Evolutionary conservation across 2,113 vertebrate species (phyloP).

Genomic region (Crotalus viridis): DNA sequence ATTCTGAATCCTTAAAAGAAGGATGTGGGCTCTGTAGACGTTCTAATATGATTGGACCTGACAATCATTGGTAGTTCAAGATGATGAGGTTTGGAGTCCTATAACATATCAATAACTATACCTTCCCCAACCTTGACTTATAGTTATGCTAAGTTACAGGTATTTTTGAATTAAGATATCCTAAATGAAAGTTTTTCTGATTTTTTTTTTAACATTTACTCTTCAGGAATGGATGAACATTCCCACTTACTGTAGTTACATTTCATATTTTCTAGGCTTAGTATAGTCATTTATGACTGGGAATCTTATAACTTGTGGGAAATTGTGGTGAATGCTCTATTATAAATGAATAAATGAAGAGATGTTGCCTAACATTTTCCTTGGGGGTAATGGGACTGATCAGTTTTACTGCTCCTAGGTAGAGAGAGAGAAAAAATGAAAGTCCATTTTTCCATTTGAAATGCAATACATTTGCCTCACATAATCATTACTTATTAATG

Average conservation of each 20-base stretch:
- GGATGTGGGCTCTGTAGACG: neutral
- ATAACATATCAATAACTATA: neutral
- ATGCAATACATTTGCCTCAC: neutral
- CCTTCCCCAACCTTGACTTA: neutral
- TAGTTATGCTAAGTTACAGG: neutral
- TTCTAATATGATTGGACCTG: neutral
- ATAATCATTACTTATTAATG: conserved; percentile 39
- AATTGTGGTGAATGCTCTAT: conserved; percentile 41
- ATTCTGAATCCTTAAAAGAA: neutral
- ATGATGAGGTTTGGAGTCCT: no score
- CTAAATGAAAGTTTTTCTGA: neutral
- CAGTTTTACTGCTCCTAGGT: neutral
- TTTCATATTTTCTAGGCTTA: neutral
- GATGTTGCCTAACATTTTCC: conserved; percentile 48
- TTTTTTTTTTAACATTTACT: neutral
- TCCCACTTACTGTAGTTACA: neutral
- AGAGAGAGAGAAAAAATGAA: conserved; percentile 9
- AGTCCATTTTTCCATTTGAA: conserved; percentile 25
- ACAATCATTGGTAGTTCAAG: neutral
- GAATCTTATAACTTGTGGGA: conserved; percentile 53
- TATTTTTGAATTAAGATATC: neutral
- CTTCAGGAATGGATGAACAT: neutral
- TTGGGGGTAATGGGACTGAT: conserved; percentile 31
- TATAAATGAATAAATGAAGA: conserved; percentile 26
- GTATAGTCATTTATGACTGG: conserved; percentile 28